Evolutionary conservation across 2,113 vertebrate species (phyloP).

Genomic region (Eulacestoma nigropectus): DNA sequence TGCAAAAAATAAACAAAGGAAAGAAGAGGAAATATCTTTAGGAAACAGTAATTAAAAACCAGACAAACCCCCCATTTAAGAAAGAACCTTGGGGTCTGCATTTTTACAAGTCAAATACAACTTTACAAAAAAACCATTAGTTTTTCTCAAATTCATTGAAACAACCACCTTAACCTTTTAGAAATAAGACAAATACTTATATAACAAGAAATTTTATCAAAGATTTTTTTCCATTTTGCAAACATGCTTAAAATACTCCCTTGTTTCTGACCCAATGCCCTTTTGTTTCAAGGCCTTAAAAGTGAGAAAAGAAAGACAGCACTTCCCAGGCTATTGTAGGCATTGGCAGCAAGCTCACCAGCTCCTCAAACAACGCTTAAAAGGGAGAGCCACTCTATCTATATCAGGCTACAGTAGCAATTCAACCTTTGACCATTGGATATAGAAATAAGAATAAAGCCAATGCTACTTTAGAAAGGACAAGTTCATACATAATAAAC

Average conservation of each 20-base stretch:
- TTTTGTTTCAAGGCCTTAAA: slow-evolving; percentile 14
- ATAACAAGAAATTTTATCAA: neutral
- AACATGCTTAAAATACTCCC: slow-evolving; percentile 18
- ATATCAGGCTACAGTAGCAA: slow-evolving; percentile 2
- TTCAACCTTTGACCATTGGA: neutral
- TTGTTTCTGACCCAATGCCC: neutral
- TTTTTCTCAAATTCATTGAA: slow-evolving; percentile 26
- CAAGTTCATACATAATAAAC: neutral
- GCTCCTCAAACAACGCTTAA: neutral
- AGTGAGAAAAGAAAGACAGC: neutral
- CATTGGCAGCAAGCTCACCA: slow-evolving; percentile 38
- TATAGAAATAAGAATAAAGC: slow-evolving; percentile 24
- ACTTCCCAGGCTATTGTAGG: neutral
- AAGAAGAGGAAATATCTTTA: neutral
- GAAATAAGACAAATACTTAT: slow-evolving; percentile 33
- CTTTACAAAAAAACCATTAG: slow-evolving; percentile 8
- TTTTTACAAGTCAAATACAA: slow-evolving; percentile 31
- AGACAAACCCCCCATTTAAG: slow-evolving; percentile 2
- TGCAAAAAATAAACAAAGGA: slow-evolving; percentile 25
- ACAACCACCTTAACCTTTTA: slow-evolving; percentile 1
- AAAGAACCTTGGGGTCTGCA: neutral
- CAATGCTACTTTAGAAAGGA: slow-evolving; percentile 20
- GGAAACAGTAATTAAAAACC: neutral
- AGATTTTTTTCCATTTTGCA: slow-evolving; percentile 40
- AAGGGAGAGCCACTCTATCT: neutral